phyloP scores from a whole-genome alignment of 1,140 invertebrate genomes.

The Stratiolaelaps scimitus region DNA sequence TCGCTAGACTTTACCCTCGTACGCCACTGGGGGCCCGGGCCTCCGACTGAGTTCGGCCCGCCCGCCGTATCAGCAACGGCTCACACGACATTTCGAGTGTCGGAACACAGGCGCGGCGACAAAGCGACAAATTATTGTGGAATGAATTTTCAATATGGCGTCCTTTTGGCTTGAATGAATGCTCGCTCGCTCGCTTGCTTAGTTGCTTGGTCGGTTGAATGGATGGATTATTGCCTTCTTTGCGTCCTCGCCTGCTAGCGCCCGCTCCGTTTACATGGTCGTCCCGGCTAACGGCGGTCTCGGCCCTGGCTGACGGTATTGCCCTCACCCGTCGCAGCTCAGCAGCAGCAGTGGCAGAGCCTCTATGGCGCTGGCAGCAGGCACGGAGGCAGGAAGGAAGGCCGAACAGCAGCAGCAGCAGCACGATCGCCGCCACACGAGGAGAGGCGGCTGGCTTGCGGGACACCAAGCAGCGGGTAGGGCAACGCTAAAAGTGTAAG shows the following conservation, averaged over 20 bases:
- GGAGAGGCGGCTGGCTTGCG: too few relatives aligned
- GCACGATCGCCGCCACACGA: too few relatives aligned
- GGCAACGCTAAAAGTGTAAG: too few relatives aligned
- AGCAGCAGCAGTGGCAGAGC: too few relatives aligned
- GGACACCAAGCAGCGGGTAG: too few relatives aligned
- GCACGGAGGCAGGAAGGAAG: too few relatives aligned
- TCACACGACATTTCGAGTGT: conserved; percentile 15
- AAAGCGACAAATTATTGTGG: conserved; percentile 24
- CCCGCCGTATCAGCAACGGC: neutral
- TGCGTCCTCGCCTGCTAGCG: neutral
- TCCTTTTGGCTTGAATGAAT: conserved; percentile 10
- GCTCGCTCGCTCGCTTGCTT: neutral
- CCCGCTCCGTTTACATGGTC: neutral
- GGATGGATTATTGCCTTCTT: too few relatives aligned
- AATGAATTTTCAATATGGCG: conserved; percentile 28
- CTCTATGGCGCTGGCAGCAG: too few relatives aligned
- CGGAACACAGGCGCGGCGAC: conserved; percentile 25
- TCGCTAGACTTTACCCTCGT: conserved; percentile 4
- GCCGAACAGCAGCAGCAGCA: too few relatives aligned
- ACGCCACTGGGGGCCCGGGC: conserved; percentile 9
- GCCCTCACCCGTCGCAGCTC: too few relatives aligned
- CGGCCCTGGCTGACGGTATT: too few relatives aligned
- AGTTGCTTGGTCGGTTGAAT: neutral
- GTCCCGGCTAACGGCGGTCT: too few relatives aligned
- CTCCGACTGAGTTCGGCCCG: neutral